Base-by-base conservation (phyloP, 2,888 invertebrate genomes). In the Eurytoma adleriae region DNA sequence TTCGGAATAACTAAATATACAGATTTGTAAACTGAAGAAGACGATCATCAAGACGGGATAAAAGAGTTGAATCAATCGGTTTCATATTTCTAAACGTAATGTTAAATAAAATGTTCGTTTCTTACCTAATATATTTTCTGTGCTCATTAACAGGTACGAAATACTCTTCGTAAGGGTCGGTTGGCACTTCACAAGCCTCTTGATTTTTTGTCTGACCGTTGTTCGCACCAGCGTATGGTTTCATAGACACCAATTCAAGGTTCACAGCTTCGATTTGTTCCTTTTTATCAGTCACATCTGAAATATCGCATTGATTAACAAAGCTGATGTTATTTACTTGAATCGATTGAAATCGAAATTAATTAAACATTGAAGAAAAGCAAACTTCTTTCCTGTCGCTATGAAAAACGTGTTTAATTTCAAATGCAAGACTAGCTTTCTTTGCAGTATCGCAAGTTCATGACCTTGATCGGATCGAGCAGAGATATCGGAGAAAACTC, bases 121-220 rank as follows among this genome's bases (percentile, higher is more conserved):
- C 69, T 91, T 89, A 96, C 96, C 96, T 95, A 93, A 96, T 96
- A 89, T 95, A 96, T 91, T 96, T 96, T 89, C 95, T 94, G 90
- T 96, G 96, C 88, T 96, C 95, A 89, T 96, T 96, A 83, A 96
- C 96, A 50, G 96, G 96, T 82, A 96, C 96, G 90, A 96, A 96
- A 91, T 96, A 96, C 87, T 96, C 96, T 87, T 96, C 96, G 89
- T 96, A 96, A 5, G 95, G 95, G 89, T 95, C 95, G 54, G 93
- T 92, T 27, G 94, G 92, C 67, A 90, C 86, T 75, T 90, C 90
- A 84, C 90, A 90, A n/a, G 90, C 90, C 84, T 89, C 91, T 83
- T 89, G 91, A 78, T 89, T 88, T 83, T 91, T 90, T 18, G 87
- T 87, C 69, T 89, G 89, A n/a, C 87, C 84, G 85, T 92, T 92